Percentiles rank a stretch among this genome's conserved stretches.
Conservation (phyloP, 2,888 invertebrate genomes). For the Coelogynopora nodosa region DNA sequence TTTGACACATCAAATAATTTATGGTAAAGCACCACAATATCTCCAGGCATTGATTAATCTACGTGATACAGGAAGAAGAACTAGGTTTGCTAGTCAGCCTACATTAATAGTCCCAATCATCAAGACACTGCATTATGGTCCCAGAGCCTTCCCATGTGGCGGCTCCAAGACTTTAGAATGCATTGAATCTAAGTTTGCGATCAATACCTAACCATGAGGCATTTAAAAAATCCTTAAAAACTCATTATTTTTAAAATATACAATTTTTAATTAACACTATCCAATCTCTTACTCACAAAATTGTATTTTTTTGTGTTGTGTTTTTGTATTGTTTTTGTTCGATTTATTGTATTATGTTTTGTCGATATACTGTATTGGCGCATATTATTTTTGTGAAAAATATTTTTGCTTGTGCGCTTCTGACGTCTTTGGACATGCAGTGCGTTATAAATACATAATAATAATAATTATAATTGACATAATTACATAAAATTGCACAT, state of each 20-base stretch:
- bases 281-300: too few species aligned
- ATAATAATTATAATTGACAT: too few species aligned
- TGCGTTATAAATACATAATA: too few species aligned
- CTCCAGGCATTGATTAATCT: not conserved
- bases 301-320: too few species aligned
- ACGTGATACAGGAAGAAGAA: conserved; percentile 53
- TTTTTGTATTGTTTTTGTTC: too few species aligned
- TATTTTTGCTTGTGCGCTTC: too few species aligned
- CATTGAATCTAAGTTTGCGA: not conserved
- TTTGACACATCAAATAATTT: conserved; percentile 14
- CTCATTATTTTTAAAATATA: conserved; percentile 59
- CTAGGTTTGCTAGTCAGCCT: not conserved
- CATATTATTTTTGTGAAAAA: too few species aligned
- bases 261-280: conserved; percentile 35
- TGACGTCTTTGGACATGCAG: too few species aligned
- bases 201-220: not conserved
- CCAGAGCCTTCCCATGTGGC: not conserved
- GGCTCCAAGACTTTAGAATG: not conserved
- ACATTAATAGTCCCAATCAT: conserved; percentile 7
- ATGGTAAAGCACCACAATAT: not conserved
- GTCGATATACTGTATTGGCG: too few species aligned
- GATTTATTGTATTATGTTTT: too few species aligned
- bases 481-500: too few species aligned
- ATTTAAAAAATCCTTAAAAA: not conserved
- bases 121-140: not conserved